Conservation (phyloP, 2,888 invertebrate genomes). For the Steinernema carpocapsae region DNA sequence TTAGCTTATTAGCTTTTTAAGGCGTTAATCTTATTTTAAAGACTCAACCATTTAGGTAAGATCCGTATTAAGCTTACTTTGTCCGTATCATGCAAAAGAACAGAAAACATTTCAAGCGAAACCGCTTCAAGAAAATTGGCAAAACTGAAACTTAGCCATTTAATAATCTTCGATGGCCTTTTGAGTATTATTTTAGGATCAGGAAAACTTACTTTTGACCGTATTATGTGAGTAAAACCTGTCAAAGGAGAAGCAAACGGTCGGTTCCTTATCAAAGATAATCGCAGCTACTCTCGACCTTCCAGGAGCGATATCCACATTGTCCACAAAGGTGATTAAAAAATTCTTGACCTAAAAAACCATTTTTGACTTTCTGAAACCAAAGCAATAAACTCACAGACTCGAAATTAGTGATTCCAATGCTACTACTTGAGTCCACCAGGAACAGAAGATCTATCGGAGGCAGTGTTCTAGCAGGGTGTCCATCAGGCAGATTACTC, state of each 20-base stretch:
- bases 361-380: not conserved
- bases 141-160: no score
- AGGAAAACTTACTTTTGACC: conserved; percentile 54
- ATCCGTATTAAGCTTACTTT: no score
- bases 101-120: no score
- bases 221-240: conserved; percentile 56
- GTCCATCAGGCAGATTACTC: conserved; percentile 50
- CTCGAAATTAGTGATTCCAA: conserved; percentile 61
- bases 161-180: no score
- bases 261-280: conserved; percentile 59
- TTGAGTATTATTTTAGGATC: no score
- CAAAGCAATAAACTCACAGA: conserved; percentile 44
- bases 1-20: no score
- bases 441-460: conserved; percentile 65
- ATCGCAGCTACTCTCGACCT: conserved; percentile 58
- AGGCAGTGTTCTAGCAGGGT: conserved; percentile 61
- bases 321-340: conserved; percentile 51
- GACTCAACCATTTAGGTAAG: no score
- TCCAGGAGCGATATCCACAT: conserved; percentile 63
- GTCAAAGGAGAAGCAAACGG: conserved; percentile 65
- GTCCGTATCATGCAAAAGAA: no score
- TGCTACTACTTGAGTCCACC: conserved; percentile 60
- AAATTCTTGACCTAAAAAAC: conserved; percentile 56
- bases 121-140: no score
- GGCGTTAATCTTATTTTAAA: no score